Percentiles rank a stretch among this genome's conserved stretches.
These are phyloP conservation scores for Microplitis deprimator DNA, from an alignment of 2,888 invertebrate species.

Conservation along the genomic window DNA sequence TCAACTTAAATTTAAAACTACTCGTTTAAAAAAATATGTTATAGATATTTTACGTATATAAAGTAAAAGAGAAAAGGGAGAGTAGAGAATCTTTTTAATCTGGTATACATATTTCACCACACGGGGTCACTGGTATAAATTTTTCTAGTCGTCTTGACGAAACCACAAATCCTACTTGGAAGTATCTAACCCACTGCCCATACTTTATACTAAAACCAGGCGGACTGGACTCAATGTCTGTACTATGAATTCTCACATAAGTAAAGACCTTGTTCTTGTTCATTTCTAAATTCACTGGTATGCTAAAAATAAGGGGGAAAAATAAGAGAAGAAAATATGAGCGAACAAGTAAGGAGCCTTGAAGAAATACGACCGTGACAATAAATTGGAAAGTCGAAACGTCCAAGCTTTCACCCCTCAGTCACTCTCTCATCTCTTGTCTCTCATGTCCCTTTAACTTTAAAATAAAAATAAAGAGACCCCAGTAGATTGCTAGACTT, in stretches of 20 bases:
- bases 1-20: background rate
- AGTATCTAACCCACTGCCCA: slow-evolving; percentile 40
- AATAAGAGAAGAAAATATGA: slow-evolving; percentile 17
- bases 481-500: background rate
- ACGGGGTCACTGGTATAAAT: slow-evolving; percentile 24
- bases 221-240: too few species aligned
- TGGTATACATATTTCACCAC: background rate
- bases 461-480: slow-evolving; percentile 18
- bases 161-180: slow-evolving; percentile 37
- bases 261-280: background rate
- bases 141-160: slow-evolving; percentile 35
- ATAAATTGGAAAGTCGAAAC: slow-evolving; percentile 51
- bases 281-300: background rate
- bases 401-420: slow-evolving; percentile 48
- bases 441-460: slow-evolving; percentile 3
- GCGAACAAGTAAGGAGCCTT: slow-evolving; percentile 8
- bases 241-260: background rate
- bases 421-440: slow-evolving; percentile 27
- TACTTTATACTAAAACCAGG: slow-evolving; percentile 17
- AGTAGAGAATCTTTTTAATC: slow-evolving; percentile 25
- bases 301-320: slow-evolving; percentile 13
- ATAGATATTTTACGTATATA: slow-evolving; percentile 1
- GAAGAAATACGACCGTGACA: slow-evolving; percentile 49
- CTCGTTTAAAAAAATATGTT: background rate
- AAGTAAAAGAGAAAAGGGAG: background rate